Evolutionary conservation across 35 echinoderm and acorn worm genomes (phyloP).

Genomic region (Hemicentrotus pulcherrimus): DNA sequence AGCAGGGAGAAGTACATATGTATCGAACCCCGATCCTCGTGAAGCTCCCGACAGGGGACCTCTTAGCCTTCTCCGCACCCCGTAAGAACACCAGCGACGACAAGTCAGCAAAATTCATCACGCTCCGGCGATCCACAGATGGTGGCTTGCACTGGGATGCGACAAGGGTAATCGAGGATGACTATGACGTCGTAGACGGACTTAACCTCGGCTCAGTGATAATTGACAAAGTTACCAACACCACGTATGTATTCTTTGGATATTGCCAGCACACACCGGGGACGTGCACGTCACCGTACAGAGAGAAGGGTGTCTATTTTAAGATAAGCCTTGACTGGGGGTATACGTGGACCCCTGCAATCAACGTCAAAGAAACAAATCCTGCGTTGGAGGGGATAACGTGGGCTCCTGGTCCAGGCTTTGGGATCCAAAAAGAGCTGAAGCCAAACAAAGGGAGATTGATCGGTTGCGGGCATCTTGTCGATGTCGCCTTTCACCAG

Average conservation of each 20-base stretch:
- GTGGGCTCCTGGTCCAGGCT: slow-evolving; percentile 84
- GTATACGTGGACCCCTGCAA: slow-evolving; percentile 68
- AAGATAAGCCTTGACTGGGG: slow-evolving; percentile 76
- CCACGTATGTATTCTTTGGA: slow-evolving; percentile 65
- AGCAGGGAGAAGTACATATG: slow-evolving; percentile 45
- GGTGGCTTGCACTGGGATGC: slow-evolving; percentile 43
- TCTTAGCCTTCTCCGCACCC: slow-evolving; percentile 78
- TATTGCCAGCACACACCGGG: slow-evolving; percentile 73
- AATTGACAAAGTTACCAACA: slow-evolving; percentile 63
- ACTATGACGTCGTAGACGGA: slow-evolving; percentile 72
- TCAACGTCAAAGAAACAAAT: slow-evolving; percentile 59
- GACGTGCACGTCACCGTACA: not conserved
- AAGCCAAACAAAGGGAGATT: slow-evolving; percentile 78
- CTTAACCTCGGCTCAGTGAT: slow-evolving; percentile 75
- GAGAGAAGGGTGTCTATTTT: slow-evolving; percentile 53
- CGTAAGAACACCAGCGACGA: slow-evolving; percentile 59
- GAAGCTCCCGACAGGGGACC: slow-evolving; percentile 65
- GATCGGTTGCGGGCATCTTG: slow-evolving; percentile 80
- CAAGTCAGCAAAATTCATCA: slow-evolving; percentile 73
- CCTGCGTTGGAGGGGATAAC: slow-evolving; percentile 41
- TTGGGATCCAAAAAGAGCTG: slow-evolving; percentile 85
- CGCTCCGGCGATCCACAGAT: slow-evolving; percentile 54
- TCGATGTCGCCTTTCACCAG: slow-evolving; percentile 44
- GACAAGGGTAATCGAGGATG: slow-evolving; percentile 57
- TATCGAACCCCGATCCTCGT: slow-evolving; percentile 75